Evolutionary conservation across 2,888 invertebrate genomes (phyloP), one percentile per base, ranked within the genome.

Genomic region (Drosophila subsilvestris): DNA sequence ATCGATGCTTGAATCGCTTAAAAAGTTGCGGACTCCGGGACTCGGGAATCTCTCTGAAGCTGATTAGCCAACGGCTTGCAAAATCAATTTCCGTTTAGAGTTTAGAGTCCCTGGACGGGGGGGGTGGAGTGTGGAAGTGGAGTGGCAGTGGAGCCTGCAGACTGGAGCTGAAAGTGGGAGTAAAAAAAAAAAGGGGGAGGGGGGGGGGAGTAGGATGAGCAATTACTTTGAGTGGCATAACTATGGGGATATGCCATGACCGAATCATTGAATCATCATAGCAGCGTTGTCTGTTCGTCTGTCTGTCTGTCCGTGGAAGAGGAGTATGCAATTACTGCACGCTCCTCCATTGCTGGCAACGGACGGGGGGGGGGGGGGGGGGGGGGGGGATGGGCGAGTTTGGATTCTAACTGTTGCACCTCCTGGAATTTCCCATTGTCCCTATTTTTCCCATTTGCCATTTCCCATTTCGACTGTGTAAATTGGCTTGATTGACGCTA

Each of bases 71-170:
- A 48, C 66, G 81, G 78, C 75, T 79, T 75, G 78, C 71, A 73
- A 83, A 84, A 85, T 84, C 85, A 84, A 84, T 84, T 84, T 84
- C 83, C 83, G 83, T 48, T 85, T 69, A 32, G 54, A 67, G 74
- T 72, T 81, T 71, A 63, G 43, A n/a, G n/a, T n/a, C 55, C 69
- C 20, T 8, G n/a, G 17, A 20, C 10, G 14, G 18, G 20, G 25
- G 25, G 12, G 10, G 27, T 25, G 27, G 37, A 37, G 20, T 22
- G 58, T 2, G 0, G 25, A 12, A 25, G 25, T 25, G 32, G 37
- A 43, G 20, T 22, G 58, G 37, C 32, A 37, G 22, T 32, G n/a
- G 2, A 18, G n/a, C 37, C 54, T 45, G 42, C 10, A 43, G n/a
- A 27, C 54, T 45, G 42, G 10, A 43, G 66, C 32, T 12, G 32